Base-by-base conservation (phyloP, 2,113 vertebrate genomes). In the Nestor notabilis region DNA sequence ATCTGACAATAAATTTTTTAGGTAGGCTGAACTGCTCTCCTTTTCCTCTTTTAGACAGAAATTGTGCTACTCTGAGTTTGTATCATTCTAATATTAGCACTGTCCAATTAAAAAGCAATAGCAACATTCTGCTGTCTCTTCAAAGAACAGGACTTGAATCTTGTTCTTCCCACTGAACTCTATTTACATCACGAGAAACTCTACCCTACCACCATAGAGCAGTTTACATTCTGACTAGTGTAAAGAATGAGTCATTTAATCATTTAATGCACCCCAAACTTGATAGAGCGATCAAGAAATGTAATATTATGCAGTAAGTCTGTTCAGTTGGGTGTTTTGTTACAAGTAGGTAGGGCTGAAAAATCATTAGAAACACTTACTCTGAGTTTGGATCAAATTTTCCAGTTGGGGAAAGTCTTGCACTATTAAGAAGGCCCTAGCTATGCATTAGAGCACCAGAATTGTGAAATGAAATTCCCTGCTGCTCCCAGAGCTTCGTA, bases 341-440 rank as follows among this genome's bases (percentile, higher is more conserved):
- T 85, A 80, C 63, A 43, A 92, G 37, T 17, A 82, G 10, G 13
- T n/a, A 85, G n/a, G 33, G 16, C 11, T 78, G 90, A 92, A 96
- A 96, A 94, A 90, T 86, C 68, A 86, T 93, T 77, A 95, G 83
- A 83, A 95, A 92, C 72, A 87, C 71, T 80, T 61, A 70, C 76
- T 93, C 91, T 85, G 56, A 83, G 18, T 75, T 83, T 75, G 60
- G 21, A 50, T 90, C 90, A 92, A 37, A 60, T 86, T 86, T 96
- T 94, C 28, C 71, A 90, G 37, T 0, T 81, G 55, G 37, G 64
- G 43, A 78, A 93, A 83, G 43, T 46, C 46, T 82, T 71, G 61
- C 53, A 11, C 64, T 78, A 53, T 66, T 92, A 37, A 77, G 82
- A 85, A 24, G 11, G 46, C 20, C 14, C 24, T 29, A 66, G 63